Percentiles rank a stretch among this genome's conserved stretches.
These are phyloP conservation scores for Pandemis cinnamomeana DNA, from an alignment of 2,888 invertebrate species.

Conservation along the genomic window DNA sequence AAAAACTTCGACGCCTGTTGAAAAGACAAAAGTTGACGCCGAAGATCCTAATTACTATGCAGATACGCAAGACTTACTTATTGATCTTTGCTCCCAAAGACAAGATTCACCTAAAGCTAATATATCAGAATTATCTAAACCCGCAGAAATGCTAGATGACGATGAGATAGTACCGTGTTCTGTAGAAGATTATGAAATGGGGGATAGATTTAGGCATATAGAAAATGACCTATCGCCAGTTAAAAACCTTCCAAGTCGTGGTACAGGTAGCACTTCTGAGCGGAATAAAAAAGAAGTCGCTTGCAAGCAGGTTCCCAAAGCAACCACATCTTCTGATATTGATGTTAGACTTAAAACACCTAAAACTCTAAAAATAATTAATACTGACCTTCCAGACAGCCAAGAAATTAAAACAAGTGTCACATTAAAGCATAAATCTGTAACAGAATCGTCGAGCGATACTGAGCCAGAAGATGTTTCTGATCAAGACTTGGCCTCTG, in stretches of 20 bases:
- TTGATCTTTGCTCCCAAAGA: slow-evolving; percentile 70
- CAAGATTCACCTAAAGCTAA: slow-evolving; percentile 45
- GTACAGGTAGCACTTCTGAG: slow-evolving; percentile 8
- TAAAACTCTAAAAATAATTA: slow-evolving; percentile 58
- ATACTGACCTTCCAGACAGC: slow-evolving; percentile 69
- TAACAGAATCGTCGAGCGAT: slow-evolving; percentile 66
- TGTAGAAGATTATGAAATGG: slow-evolving; percentile 51
- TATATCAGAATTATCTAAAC: slow-evolving; percentile 18
- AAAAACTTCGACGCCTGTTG: slow-evolving; percentile 40
- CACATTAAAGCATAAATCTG: slow-evolving; percentile 47
- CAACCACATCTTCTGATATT: slow-evolving; percentile 60
- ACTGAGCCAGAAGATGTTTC: slow-evolving; percentile 65
- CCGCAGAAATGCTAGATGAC: slow-evolving; percentile 36
- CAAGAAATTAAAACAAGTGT: slow-evolving; percentile 73
- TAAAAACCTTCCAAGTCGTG: slow-evolving; percentile 29
- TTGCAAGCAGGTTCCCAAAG: slow-evolving; percentile 47
- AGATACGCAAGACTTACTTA: slow-evolving; percentile 70
- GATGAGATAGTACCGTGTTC: slow-evolving; percentile 55
- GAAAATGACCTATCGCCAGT: slow-evolving; percentile 48
- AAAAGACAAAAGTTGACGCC: slow-evolving; percentile 34
- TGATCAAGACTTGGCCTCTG: slow-evolving; percentile 59
- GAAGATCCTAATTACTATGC: slow-evolving; percentile 65
- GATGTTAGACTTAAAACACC: slow-evolving; percentile 68
- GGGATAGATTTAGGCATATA: slow-evolving; percentile 46
- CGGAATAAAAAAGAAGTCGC: slow-evolving; percentile 44